Evolutionary conservation across 2,888 invertebrate species (phyloP), one percentile per base, ranked within the genome.

Genomic region (Eristalinus aeneus): DNA sequence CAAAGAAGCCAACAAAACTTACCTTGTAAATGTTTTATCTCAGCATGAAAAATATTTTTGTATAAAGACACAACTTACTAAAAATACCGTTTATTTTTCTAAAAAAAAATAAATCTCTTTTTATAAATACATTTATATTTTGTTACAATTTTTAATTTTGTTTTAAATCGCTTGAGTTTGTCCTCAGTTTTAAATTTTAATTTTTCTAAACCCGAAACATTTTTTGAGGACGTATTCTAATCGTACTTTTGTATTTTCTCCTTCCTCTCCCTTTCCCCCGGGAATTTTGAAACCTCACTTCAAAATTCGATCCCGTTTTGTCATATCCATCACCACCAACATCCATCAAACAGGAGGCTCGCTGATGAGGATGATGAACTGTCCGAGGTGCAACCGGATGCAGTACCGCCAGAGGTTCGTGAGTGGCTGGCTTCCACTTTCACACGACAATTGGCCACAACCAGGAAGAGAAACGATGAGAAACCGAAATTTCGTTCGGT

Each of bases 391-490:
- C 98, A 98, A 91, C 98, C 98, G 73, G 98, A 98, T 92, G 97
- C 98, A 11, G 98, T 98, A 68, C 98, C 98, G 54, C 97, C 97
- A 82, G 98, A 98, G 93, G 98, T 98, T 58, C 95, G 98, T 89
- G 98, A 98, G 93, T 98, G 98, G 98, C 93, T 98, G 92, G 98
- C 98, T 80, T 97, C 98, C 82, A 98, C 98, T 61, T 98, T 98
- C 93, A 99, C 98, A 46, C 94, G 98, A 88, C 97, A 97, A 92
- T 94, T 96, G 93, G 96, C 96, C 84, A 96, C 96, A 79, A 95
- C 96, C 76, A 95, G 96, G 88, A 94, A 95, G 90, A 95, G 95
- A 93, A 95, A 94, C 36, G 96, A 96, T 90, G 96, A 96, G 92
- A 96, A 96, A 91, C 97, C 97, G 12, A 96, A 97, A 93, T 98